Conservation (phyloP, 2,888 invertebrate species). For the Zootermopsis nevadensis region DNA sequence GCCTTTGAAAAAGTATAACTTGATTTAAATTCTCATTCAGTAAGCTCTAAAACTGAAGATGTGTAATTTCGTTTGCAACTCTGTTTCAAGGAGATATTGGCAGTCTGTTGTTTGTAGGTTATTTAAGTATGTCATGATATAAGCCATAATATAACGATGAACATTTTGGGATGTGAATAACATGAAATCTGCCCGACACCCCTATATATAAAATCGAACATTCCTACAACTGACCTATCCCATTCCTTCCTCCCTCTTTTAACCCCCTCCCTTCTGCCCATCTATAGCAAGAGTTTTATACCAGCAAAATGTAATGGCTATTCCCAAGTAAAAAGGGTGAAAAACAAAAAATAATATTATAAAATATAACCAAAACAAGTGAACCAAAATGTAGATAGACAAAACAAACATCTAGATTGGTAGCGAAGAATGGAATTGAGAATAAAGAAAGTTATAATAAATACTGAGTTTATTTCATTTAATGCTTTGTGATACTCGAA, state of each 20-base stretch:
- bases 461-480: conserved; percentile 37
- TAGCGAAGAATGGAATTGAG: conserved; percentile 54
- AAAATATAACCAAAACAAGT: conserved; percentile 50
- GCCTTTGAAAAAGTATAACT: too few species aligned
- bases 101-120: conserved; percentile 39
- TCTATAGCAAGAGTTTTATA: conserved; percentile 53
- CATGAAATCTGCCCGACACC: conserved; percentile 10
- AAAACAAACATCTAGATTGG: conserved; percentile 53
- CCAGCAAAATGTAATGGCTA: conserved; percentile 49
- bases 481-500: too few species aligned
- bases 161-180: conserved; percentile 37
- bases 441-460: conserved; percentile 55
- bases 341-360: conserved; percentile 20
- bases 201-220: neutral
- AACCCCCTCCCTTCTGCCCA: neutral
- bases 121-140: conserved; percentile 13
- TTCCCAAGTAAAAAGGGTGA: conserved; percentile 33
- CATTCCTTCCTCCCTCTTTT: neutral
- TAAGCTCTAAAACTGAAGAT: too few species aligned
- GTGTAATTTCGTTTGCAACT: neutral
- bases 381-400: conserved; percentile 54
- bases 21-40: too few species aligned
- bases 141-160: conserved; percentile 13
- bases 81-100: neutral
- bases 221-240: neutral